phyloP scores from a whole-genome alignment of 2,888 invertebrate genomes.

The Pyrochroa serraticornis region DNA sequence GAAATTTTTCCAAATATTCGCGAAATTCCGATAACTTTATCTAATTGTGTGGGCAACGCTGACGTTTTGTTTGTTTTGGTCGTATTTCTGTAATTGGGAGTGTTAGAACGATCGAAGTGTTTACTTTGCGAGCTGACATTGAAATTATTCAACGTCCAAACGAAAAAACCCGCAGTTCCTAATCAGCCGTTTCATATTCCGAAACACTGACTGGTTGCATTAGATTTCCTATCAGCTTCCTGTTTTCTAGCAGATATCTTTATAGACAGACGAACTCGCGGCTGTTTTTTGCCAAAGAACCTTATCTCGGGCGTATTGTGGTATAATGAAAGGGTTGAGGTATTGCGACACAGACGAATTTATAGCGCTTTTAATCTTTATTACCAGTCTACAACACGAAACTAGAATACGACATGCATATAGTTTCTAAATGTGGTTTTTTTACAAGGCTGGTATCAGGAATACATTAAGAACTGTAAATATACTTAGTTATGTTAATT shows the following conservation, averaged over 20 bases:
- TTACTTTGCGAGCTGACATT: too few relatives aligned
- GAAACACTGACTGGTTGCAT: too few relatives aligned
- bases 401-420: conserved; percentile 33
- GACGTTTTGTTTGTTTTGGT: too few relatives aligned
- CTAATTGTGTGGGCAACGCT: too few relatives aligned
- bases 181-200: too few relatives aligned
- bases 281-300: conserved; percentile 14
- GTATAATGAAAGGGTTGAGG: conserved; percentile 40
- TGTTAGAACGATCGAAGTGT: too few relatives aligned
- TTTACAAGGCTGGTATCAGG: conserved; percentile 26
- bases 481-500: conserved; percentile 21
- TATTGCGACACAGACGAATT: conserved; percentile 41
- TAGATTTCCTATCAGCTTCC: too few relatives aligned
- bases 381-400: conserved; percentile 37
- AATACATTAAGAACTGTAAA: conserved; percentile 26
- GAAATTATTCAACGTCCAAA: too few relatives aligned
- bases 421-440: conserved; percentile 24
- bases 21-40: too few relatives aligned
- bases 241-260: neutral
- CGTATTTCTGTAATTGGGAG: too few relatives aligned
- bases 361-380: conserved; percentile 44
- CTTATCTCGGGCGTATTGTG: conserved; percentile 25
- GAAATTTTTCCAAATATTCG: too few relatives aligned
- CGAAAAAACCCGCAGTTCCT: too few relatives aligned
- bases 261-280: neutral